Conservation (phyloP, 2,888 invertebrate genomes). For the Poecilobothrus nobilitatus region DNA sequence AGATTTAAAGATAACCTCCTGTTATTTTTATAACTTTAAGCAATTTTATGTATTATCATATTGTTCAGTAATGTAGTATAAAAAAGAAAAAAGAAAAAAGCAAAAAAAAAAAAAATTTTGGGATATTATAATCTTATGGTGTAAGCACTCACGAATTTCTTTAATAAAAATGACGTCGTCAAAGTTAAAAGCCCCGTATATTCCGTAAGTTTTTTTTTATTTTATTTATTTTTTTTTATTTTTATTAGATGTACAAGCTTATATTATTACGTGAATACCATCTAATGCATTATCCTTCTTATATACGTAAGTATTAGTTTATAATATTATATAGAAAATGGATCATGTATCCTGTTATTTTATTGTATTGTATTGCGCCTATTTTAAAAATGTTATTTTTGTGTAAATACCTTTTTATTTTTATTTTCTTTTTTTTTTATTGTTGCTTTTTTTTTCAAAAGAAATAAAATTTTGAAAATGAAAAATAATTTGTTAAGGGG, state of each 20-base stretch:
- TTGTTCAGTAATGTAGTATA: too few species aligned
- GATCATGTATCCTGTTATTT: not conserved
- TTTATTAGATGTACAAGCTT: not conserved
- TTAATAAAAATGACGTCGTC: slow-evolving; percentile 1
- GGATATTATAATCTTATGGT: too few species aligned
- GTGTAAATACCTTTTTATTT: not conserved
- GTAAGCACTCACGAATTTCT: not conserved
- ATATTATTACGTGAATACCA: not conserved
- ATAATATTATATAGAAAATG: not conserved
- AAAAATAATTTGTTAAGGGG: not conserved
- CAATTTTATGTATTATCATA: too few species aligned
- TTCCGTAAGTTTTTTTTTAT: not conserved
- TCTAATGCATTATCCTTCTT: too few species aligned
- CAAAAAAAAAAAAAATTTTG: too few species aligned
- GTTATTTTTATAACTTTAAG: too few species aligned
- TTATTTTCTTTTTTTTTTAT: too few species aligned
- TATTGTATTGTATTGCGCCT: not conserved
- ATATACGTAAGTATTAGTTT: too few species aligned
- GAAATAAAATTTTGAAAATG: not conserved
- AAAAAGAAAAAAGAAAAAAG: too few species aligned
- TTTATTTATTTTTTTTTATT: too few species aligned
- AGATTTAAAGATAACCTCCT: too few species aligned
- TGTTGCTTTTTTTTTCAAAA: not conserved
- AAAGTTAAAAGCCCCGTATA: not conserved
- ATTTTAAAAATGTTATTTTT: not conserved